Evolutionary conservation across 1,140 invertebrate genomes (phyloP), one percentile per base, ranked within the genome.

Genomic region (Pomacea maculata): DNA sequence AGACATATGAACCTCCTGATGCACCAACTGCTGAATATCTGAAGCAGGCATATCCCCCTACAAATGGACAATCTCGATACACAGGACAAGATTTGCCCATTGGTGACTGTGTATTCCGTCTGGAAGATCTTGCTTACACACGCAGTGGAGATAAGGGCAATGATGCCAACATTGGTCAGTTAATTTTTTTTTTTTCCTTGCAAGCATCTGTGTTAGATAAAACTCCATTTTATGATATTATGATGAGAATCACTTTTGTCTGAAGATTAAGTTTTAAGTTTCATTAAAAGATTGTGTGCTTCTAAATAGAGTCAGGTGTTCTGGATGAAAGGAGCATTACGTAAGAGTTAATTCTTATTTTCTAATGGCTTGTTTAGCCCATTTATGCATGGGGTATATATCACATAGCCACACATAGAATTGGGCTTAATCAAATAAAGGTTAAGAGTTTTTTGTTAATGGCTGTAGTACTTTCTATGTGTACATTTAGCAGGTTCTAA

Each of bases 101-200:
- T 70, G 91, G 91, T 17, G 78, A 81, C n/a, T 76, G 85, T 79
- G 86, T 88, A 9, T 93, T 90, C 85, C 87, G 89, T 67, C 83
- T 93, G 8, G 90, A 89, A 80, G 92, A 93, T 21, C 85, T 93
- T 63, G 92, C 92, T 9, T 93, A 88, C 79, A 91, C 92, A 19
- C 86, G 93, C 63, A 93, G 92, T 89, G 93, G 93, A n/a, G 93
- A 93, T 83, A 93, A 93, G 84, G 93, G 92, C 68, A 90, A 93
- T 83, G 88, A 84, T 75, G 91, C 88, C 79, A 93, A 93, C 85
- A 92, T 93, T 81, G 93, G 89, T 89, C 86, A 73, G 29, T 78
- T n/a, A 64, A 70, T 10, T 55, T 19, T 55, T n/a, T 75, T 12
- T 25, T 80, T 67, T 1, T 1, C 67, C 72, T 55, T 61, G 17